These are phyloP conservation scores for Anisognathus igniventris DNA, from an alignment of 2,797 vertebrate species.

Conservation along the genomic window DNA sequence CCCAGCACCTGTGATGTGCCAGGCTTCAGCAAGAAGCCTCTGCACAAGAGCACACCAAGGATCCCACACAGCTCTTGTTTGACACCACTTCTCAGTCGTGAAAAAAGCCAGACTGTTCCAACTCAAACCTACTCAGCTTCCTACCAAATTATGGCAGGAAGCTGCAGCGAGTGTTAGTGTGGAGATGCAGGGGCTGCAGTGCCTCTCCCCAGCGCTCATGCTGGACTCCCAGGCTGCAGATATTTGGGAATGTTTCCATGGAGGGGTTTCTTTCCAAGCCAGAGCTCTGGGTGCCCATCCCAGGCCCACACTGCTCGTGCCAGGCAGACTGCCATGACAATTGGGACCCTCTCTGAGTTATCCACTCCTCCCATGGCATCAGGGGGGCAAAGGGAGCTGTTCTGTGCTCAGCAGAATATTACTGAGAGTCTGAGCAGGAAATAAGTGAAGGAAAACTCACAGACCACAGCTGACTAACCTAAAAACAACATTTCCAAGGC, in stretches of 20 bases:
- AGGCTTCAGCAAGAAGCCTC: background rate
- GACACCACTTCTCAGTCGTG: background rate
- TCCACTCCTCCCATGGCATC: fast-evolving
- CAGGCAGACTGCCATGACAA: fast-evolving
- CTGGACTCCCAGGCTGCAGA: background rate
- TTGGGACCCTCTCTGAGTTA: fast-evolving
- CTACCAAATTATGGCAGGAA: background rate
- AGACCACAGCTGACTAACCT: background rate
- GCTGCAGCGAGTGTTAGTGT: fast-evolving
- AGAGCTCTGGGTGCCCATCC: background rate
- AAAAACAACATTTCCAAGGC: background rate
- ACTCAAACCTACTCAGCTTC: background rate
- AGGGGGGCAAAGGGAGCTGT: background rate
- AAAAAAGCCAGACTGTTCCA: background rate
- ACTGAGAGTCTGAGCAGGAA: background rate
- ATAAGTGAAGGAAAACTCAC: background rate
- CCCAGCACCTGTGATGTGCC: background rate
- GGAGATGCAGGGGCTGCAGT: background rate
- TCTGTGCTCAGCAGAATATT: fast-evolving
- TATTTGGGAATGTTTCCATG: fast-evolving
- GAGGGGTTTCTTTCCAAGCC: background rate
- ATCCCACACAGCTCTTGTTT: background rate
- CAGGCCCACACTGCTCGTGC: fast-evolving
- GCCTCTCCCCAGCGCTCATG: background rate
- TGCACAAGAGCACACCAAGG: background rate